Conservation (phyloP, 2,113 vertebrate species). For the Aplodontia rufa region DNA sequence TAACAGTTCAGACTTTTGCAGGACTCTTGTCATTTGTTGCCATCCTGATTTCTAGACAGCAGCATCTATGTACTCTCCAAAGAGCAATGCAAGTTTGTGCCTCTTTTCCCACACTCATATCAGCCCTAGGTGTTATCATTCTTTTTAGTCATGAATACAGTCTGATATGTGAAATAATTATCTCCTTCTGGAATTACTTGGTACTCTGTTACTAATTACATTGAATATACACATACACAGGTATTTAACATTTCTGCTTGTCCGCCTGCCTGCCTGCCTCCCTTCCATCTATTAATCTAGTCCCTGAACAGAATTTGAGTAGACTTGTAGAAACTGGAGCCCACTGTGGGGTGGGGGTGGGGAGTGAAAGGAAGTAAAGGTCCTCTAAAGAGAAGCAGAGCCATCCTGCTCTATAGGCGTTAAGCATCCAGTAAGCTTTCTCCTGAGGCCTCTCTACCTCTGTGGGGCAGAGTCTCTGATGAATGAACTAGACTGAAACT, state of each 20-base stretch:
- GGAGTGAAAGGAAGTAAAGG: background rate
- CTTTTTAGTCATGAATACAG: background rate
- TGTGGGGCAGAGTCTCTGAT: background rate
- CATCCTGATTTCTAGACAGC: background rate
- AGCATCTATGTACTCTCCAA: background rate
- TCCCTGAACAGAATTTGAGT: background rate
- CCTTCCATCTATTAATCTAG: background rate
- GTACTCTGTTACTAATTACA: background rate
- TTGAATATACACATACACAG: background rate
- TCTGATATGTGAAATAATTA: background rate
- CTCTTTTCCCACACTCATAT: background rate
- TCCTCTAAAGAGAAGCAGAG: no score
- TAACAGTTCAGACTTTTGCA: background rate
- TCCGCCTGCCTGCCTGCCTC: no score
- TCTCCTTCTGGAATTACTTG: background rate
- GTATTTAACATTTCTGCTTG: background rate
- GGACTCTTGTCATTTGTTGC: background rate
- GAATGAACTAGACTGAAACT: background rate
- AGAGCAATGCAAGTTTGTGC: background rate
- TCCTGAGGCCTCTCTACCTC: background rate
- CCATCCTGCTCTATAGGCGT: rapidly evolving
- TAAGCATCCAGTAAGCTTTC: background rate
- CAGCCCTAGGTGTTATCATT: background rate
- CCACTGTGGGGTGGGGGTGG: no score
- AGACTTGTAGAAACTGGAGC: background rate